Evolutionary conservation across 92 coral and sea anemone species (phyloP).

Genomic region (Diadumene lineata): DNA sequence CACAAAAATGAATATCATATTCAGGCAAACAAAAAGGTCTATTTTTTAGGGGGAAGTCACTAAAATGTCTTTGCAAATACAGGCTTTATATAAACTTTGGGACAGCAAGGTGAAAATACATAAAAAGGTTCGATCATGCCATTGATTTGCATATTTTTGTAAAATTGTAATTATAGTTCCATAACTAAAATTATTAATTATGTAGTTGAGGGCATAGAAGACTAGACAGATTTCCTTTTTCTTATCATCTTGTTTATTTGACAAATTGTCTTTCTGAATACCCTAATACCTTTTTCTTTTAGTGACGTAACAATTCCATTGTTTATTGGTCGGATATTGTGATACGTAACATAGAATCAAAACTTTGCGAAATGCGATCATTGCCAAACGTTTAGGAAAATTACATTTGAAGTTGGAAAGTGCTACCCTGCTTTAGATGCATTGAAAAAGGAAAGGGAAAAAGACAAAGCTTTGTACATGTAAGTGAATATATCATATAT

Average conservation of each 20-base stretch:
- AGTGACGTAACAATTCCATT: too few species aligned
- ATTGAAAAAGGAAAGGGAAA: not conserved
- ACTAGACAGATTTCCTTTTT: too few species aligned
- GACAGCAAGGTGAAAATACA: not conserved
- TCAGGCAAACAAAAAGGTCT: slow-evolving; percentile 11
- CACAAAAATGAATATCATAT: slow-evolving; percentile 10
- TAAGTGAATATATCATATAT: not conserved
- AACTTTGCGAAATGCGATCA: not conserved
- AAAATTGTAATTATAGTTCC: not conserved
- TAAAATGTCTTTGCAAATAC: not conserved
- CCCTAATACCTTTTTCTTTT: not conserved
- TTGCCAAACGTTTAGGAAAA: not conserved
- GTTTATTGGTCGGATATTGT: not conserved
- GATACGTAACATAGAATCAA: not conserved
- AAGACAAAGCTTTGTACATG: slow-evolving; percentile 1
- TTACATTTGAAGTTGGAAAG: not conserved
- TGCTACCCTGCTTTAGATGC: slow-evolving; percentile 1
- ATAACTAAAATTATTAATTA: too few species aligned
- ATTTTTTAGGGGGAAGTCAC: slow-evolving; percentile 2
- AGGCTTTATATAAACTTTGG: not conserved
- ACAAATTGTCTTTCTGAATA: too few species aligned
- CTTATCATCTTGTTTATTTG: too few species aligned
- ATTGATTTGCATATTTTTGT: not conserved
- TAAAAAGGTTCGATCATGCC: not conserved
- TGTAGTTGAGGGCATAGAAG: not conserved